Conservation (phyloP, 2,113 vertebrate species). For the Sander vitreus region DNA sequence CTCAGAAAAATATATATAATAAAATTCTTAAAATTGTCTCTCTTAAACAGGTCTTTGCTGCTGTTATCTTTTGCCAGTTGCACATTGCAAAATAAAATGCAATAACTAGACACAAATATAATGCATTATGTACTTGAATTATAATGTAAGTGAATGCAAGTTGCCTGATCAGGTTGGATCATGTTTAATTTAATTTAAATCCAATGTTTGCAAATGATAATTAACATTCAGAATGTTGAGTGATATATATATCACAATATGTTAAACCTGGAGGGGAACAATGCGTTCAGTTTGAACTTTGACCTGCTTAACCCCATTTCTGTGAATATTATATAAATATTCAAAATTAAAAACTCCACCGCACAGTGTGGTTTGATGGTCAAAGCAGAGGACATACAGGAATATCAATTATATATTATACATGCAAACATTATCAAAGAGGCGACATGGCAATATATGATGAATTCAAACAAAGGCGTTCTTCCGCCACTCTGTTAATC, state of each 20-base stretch:
- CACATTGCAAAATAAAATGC: not conserved
- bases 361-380: slow-evolving; percentile 34
- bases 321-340: slow-evolving; percentile 39
- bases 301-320: slow-evolving; percentile 32
- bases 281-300: slow-evolving; percentile 42
- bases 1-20: not conserved
- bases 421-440: slow-evolving; percentile 61
- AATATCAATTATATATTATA: slow-evolving; percentile 56
- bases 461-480: slow-evolving; percentile 73
- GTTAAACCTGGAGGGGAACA: not conserved
- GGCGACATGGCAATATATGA: slow-evolving; percentile 17
- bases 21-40: not conserved
- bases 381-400: slow-evolving; percentile 48
- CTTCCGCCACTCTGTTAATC: slow-evolving; percentile 69
- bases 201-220: not conserved
- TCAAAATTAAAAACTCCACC: slow-evolving; percentile 25
- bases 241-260: not conserved
- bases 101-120: not conserved
- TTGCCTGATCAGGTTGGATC: not conserved
- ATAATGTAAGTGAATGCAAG: not conserved
- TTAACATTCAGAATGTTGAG: not conserved
- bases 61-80: not conserved
- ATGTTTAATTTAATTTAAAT: not conserved
- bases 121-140: not conserved
- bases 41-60: not conserved